These are phyloP conservation scores for Holacanthus passer DNA, from an alignment of 2,113 vertebrate species.

Conservation along the genomic window DNA sequence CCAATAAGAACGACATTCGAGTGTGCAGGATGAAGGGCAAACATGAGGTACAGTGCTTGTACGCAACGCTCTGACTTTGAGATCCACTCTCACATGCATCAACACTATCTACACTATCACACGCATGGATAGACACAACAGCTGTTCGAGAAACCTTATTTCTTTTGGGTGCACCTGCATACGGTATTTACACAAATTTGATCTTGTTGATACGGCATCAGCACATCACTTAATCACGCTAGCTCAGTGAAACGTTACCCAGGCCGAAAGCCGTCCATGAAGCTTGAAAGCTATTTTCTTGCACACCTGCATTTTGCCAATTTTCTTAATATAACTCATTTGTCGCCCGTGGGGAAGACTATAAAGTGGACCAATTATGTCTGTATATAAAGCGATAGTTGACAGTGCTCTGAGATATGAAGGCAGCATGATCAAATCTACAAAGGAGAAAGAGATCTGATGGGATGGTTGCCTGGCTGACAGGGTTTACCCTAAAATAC, in stretches of 20 bases:
- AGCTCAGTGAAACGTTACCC: slow-evolving; percentile 43
- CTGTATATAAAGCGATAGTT: slow-evolving; percentile 32
- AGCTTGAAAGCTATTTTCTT: slow-evolving; percentile 37
- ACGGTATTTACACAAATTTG: slow-evolving; percentile 70
- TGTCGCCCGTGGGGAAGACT: neutral
- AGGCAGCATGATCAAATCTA: slow-evolving; percentile 41
- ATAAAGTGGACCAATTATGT: slow-evolving; percentile 22
- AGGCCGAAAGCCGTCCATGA: slow-evolving; percentile 5
- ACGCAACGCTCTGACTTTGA: slow-evolving; percentile 41
- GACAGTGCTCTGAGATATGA: slow-evolving; percentile 64
- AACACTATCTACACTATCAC: slow-evolving; percentile 55
- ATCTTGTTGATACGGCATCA: slow-evolving; percentile 73
- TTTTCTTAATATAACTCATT: slow-evolving; percentile 11
- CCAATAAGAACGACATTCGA: slow-evolving; percentile 95
- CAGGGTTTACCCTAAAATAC: slow-evolving; percentile 32
- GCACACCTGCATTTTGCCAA: slow-evolving; percentile 10
- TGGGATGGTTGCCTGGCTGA: neutral
- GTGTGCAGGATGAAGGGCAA: slow-evolving; percentile 98
- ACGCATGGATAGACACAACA: slow-evolving; percentile 63
- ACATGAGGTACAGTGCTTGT: slow-evolving; percentile 87
- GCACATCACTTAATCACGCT: slow-evolving; percentile 53
- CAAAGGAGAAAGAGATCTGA: slow-evolving; percentile 14
- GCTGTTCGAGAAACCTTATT: slow-evolving; percentile 60
- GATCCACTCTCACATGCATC: slow-evolving; percentile 38
- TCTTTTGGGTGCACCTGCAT: slow-evolving; percentile 55